These are phyloP conservation scores for Ceramica pisi DNA, from an alignment of 2,888 invertebrate species.

Conservation along the genomic window DNA sequence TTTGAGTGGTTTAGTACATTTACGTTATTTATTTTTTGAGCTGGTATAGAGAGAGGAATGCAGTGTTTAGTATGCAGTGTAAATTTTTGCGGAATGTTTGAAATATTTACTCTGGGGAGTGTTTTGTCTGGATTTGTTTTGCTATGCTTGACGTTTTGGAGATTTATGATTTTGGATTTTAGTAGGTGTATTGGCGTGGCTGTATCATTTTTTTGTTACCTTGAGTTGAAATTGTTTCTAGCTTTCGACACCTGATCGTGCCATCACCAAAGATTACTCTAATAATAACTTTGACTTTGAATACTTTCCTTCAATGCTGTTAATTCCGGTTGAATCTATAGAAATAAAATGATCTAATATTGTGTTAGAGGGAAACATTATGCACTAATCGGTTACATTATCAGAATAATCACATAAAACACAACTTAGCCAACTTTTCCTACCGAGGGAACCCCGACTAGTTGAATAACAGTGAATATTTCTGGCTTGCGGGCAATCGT, in stretches of 20 bases:
- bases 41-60: conserved; percentile 19
- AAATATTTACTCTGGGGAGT: conserved; percentile 38
- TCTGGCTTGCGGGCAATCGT: conserved; percentile 22
- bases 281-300: no score
- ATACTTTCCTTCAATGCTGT: no score
- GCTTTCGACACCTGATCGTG: no score
- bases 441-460: not conserved
- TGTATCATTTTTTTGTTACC: not conserved
- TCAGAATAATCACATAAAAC: not conserved
- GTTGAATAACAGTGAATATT: conserved; percentile 17
- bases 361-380: no score
- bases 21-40: conserved; percentile 38
- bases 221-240: not conserved
- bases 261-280: no score
- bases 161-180: conserved; percentile 18
- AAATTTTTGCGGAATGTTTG: conserved; percentile 28
- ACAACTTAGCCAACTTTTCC: no score
- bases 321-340: no score
- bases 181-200: not conserved
- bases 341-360: no score
- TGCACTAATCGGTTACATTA: not conserved
- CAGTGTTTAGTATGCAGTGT: conserved; percentile 39
- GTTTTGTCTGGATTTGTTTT: conserved; percentile 29
- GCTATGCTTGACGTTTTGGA: conserved; percentile 2
- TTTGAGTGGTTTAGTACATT: conserved; percentile 32